Base-by-base conservation (phyloP, 2,113 vertebrate species). In the Nanorana parkeri region DNA sequence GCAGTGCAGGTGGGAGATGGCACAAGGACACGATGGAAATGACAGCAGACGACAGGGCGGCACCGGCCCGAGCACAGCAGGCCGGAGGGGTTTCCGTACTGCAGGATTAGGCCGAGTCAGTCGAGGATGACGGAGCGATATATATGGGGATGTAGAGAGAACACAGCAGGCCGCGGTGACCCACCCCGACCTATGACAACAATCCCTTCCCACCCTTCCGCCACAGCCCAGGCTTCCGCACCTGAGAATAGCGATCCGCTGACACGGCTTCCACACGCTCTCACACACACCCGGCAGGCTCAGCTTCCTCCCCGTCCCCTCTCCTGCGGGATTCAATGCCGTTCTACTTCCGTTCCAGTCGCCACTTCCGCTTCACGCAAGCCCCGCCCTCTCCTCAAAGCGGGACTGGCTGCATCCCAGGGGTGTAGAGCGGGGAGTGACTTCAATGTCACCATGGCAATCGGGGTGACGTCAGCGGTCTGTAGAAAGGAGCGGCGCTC, bases 331-430 rank as follows among this genome's bases (percentile, higher is more conserved):
- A 81, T 73, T 81, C 80, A 81, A 72, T 67, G 71, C 80, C 80
- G 80, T 76, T 76, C 63, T 47, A 83, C 80, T 83, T 83, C 80
- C 80, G 80, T 81, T 81, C 80, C 21, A 66, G 69, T 69, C 80
- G 58, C 63, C 72, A 83, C 80, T 83, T 83, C 80, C 80, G 80
- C 80, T 68, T 83, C 80, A 63, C 41, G n/a, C n/a, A 51, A 60
- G 64, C 71, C 64, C 52, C 80, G 51, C 63, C 69, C 19, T 1
- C 51, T 4, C 21, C 17, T 36, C 54, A 26, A 13, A 52, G 61
- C 60, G 47, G 69, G 56, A 54, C 11, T 65, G 32, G 71, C 60
- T 71, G 80, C 63, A 29, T 56, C 61, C 29, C 68, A 41, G 21
- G n/a, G 13, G 54, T 58, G 52, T 47, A 21, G 23, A 36, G 69